These are phyloP conservation scores for Arrhamphus sclerolepis DNA, from an alignment of 2,797 vertebrate genomes.

Conservation along the genomic window DNA sequence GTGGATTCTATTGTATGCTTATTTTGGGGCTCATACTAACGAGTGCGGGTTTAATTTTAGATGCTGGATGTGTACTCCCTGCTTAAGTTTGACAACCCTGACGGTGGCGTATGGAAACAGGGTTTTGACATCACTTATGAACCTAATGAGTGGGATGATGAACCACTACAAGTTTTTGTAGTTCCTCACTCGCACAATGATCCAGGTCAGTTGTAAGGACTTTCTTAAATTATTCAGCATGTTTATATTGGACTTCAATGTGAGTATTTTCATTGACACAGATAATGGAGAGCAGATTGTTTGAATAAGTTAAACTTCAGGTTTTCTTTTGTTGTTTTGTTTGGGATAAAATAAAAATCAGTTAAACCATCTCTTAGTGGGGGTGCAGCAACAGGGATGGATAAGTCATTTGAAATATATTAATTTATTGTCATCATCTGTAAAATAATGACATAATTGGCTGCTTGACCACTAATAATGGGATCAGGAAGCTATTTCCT, in stretches of 20 bases:
- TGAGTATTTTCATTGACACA: not conserved
- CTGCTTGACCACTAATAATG: slow-evolving; percentile 44
- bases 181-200: slow-evolving; percentile 98
- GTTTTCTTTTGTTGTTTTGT: not conserved
- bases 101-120: slow-evolving; percentile 97
- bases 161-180: slow-evolving; percentile 93
- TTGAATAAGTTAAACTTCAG: slow-evolving; percentile 4
- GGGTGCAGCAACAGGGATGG: not conserved
- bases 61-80: slow-evolving; percentile 92
- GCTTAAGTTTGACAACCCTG: slow-evolving; percentile 93
- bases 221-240: not conserved
- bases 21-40: not conserved
- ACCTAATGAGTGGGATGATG: slow-evolving; percentile 87
- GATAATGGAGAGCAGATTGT: not conserved
- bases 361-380: slow-evolving; percentile 12
- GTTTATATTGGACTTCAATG: not conserved
- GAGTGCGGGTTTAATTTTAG: slow-evolving; percentile 70
- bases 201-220: slow-evolving; percentile 79
- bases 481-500: slow-evolving; percentile 44
- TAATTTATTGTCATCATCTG: slow-evolving; percentile 29
- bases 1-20: not conserved
- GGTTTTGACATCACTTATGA: slow-evolving; percentile 97
- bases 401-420: slow-evolving; percentile 27
- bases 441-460: slow-evolving; percentile 45
- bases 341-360: not conserved